These are phyloP conservation scores for Nicator chloris DNA, from an alignment of 2,113 vertebrate species.

Conservation along the genomic window DNA sequence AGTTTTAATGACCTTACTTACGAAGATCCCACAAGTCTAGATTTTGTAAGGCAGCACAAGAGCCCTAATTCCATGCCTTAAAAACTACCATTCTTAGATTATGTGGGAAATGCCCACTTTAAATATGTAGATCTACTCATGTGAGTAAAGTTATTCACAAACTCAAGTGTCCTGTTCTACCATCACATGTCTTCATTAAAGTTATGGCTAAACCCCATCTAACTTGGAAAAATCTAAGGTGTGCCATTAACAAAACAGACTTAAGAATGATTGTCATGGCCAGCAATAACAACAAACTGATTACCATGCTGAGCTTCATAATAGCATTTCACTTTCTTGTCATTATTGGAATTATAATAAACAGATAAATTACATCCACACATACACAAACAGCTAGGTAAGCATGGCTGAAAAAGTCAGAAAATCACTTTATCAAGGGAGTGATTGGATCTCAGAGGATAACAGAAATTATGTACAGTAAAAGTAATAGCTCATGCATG, in stretches of 20 bases:
- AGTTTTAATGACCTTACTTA: neutral
- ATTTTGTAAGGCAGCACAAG: neutral
- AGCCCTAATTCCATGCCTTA: neutral
- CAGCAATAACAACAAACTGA: slow-evolving; percentile 65
- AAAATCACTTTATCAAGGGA: slow-evolving; percentile 58
- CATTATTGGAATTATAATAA: slow-evolving; percentile 66
- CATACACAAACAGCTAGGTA: slow-evolving; percentile 48
- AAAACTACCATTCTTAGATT: neutral
- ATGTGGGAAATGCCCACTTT: neutral
- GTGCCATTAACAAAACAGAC: neutral
- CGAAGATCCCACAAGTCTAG: neutral
- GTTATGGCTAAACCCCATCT: neutral
- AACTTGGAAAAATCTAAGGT: slow-evolving; percentile 14
- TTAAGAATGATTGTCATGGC: slow-evolving; percentile 38
- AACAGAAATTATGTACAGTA: slow-evolving; percentile 64
- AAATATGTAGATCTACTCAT: neutral
- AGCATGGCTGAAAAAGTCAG: slow-evolving; percentile 45
- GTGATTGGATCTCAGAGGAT: slow-evolving; percentile 64
- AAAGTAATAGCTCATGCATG: slow-evolving; percentile 66
- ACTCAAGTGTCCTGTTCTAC: neutral
- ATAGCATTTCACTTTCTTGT: slow-evolving; percentile 61
- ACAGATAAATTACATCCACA: slow-evolving; percentile 65
- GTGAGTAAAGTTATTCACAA: neutral
- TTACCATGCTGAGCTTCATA: slow-evolving; percentile 63
- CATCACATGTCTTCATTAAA: neutral